These are phyloP conservation scores for Brachionichthys hirsutus DNA, from an alignment of 2,113 vertebrate species.

Conservation along the genomic window DNA sequence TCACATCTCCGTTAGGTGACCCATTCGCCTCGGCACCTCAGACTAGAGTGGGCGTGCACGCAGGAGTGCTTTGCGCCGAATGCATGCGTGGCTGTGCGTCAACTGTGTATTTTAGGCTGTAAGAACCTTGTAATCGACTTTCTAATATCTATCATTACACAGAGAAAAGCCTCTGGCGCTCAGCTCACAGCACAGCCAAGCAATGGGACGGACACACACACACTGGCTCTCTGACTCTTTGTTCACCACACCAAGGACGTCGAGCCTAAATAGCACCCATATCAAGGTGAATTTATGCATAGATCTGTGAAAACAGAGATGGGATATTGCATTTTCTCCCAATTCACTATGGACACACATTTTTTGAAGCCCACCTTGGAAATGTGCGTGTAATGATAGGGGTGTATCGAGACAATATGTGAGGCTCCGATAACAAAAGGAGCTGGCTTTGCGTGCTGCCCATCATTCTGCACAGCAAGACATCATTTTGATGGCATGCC, in stretches of 20 bases:
- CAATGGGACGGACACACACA: constrained; percentile 31
- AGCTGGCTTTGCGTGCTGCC: constrained; percentile 34
- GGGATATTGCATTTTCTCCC: constrained; percentile 38
- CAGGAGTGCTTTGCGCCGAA: not conserved
- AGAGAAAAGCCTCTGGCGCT: constrained; percentile 41
- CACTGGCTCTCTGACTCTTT: constrained; percentile 40
- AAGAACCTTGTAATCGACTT: constrained; percentile 65
- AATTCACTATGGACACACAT: constrained; percentile 44
- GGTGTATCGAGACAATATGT: constrained; percentile 58
- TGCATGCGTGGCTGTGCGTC: constrained; percentile 10
- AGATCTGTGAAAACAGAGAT: constrained; percentile 43
- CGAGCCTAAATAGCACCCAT: constrained; percentile 35
- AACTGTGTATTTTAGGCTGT: constrained; percentile 19
- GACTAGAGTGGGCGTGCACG: not conserved
- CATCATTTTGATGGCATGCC: constrained; percentile 22
- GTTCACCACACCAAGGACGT: constrained; percentile 53
- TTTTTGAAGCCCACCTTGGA: constrained; percentile 44
- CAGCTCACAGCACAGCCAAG: constrained; percentile 45
- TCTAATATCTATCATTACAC: constrained; percentile 70
- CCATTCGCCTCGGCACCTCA: constrained; percentile 13
- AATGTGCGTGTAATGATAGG: constrained; percentile 59
- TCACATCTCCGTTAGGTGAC: constrained; percentile 38
- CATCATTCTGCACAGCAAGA: constrained; percentile 40
- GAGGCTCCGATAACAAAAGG: constrained; percentile 60
- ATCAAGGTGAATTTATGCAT: constrained; percentile 59